Conservation (phyloP, 92 coral and sea anemone genomes). For the Metridium senile region DNA sequence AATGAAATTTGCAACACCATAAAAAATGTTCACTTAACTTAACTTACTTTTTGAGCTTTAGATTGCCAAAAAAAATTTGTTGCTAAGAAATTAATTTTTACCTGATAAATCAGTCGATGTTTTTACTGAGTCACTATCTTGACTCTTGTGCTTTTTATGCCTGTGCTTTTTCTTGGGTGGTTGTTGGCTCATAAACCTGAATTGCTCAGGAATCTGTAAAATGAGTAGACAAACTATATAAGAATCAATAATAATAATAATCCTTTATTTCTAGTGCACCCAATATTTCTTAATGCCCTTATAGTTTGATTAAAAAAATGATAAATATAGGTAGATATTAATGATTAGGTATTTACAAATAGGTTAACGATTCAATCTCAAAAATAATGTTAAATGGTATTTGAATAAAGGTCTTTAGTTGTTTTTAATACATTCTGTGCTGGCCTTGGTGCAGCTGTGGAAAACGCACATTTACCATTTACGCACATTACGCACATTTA, state of each 20-base stretch:
- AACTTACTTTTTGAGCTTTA: not conserved
- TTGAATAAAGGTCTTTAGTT: too few species aligned
- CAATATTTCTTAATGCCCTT: not conserved
- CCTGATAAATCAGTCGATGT: slow-evolving; percentile 27
- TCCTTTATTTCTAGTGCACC: too few species aligned
- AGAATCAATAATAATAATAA: not conserved
- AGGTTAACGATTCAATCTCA: too few species aligned
- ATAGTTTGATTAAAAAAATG: not conserved
- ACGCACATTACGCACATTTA: too few species aligned
- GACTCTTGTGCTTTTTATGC: slow-evolving; percentile 90
- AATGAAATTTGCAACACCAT: too few species aligned
- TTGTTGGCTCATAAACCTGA: slow-evolving; percentile 92
- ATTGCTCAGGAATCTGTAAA: slow-evolving; percentile 93
- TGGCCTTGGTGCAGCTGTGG: too few species aligned
- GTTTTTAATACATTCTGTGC: too few species aligned
- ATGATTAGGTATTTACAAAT: too few species aligned
- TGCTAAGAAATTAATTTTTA: not conserved
- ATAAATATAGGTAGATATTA: not conserved
- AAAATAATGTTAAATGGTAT: too few species aligned
- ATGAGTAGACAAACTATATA: too few species aligned
- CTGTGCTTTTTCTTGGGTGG: slow-evolving; percentile 92
- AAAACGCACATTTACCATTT: too few species aligned
- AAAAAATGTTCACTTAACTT: not conserved
- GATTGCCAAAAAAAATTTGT: not conserved
- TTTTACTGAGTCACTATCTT: slow-evolving; percentile 61